phyloP scores from a whole-genome alignment of 1,140 invertebrate genomes.

The Drosophila equinoxialis region DNA sequence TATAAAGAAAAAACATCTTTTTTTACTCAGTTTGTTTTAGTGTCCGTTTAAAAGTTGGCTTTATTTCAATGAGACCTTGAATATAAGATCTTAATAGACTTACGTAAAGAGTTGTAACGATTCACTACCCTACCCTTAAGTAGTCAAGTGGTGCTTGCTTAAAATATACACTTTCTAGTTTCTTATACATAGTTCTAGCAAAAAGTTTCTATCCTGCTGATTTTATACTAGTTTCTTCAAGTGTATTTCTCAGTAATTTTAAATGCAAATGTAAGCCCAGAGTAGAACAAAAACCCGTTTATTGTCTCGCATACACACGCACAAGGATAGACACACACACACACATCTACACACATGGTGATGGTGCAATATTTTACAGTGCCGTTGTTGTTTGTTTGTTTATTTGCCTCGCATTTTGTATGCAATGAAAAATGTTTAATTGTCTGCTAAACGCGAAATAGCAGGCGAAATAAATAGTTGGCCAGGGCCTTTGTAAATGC shows the following conservation, averaged over 20 bases:
- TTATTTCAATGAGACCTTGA: too few species aligned
- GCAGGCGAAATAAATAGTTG: constrained; percentile 63
- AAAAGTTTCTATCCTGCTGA: too few species aligned
- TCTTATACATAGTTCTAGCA: too few species aligned
- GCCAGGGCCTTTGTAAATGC: constrained; percentile 47
- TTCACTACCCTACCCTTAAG: too few species aligned
- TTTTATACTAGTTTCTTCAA: not conserved
- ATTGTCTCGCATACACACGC: constrained; percentile 32
- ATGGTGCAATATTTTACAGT: constrained; percentile 34
- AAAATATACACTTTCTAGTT: too few species aligned
- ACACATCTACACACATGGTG: constrained; percentile 21
- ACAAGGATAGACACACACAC: not conserved
- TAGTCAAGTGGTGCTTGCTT: too few species aligned
- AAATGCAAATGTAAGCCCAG: constrained; percentile 61
- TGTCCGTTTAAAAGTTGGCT: too few species aligned
- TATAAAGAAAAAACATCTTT: too few species aligned
- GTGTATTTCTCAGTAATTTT: constrained; percentile 41
- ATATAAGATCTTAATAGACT: too few species aligned
- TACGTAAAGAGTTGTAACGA: too few species aligned
- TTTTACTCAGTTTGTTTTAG: too few species aligned
- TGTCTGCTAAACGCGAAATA: constrained; percentile 76
- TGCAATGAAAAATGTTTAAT: constrained; percentile 80
- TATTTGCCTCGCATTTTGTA: constrained; percentile 52
- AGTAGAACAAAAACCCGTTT: constrained; percentile 48
- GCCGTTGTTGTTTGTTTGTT: constrained; percentile 5